These are phyloP conservation scores for Saturnia pavonia DNA, from an alignment of 2,888 invertebrate species.

Conservation along the genomic window DNA sequence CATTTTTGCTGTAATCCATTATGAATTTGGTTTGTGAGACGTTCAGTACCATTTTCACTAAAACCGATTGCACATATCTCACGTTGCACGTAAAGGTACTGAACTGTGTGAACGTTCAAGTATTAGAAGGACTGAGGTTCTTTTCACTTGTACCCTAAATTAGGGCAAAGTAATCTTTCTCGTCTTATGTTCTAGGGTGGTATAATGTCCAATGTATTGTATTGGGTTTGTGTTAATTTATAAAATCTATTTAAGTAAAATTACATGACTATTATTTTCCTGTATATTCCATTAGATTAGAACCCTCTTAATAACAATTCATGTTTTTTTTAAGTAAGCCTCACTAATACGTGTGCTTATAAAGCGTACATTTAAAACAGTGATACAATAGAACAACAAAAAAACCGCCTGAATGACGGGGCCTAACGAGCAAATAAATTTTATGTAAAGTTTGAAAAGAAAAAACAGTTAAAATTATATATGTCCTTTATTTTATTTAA, in stretches of 20 bases:
- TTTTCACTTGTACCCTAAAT: conserved; percentile 81
- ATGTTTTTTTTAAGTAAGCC: too few species aligned
- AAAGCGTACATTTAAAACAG: too few species aligned
- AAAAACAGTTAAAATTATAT: background rate
- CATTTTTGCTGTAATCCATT: conserved; percentile 1
- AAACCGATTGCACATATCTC: conserved; percentile 28
- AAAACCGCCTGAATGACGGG: too few species aligned
- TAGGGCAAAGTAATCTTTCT: conserved; percentile 78
- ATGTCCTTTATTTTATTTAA: conserved; percentile 20
- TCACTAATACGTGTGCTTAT: too few species aligned
- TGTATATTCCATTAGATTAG: background rate
- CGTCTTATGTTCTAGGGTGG: conserved; percentile 64
- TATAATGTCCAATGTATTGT: conserved; percentile 70
- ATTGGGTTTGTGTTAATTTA: conserved; percentile 81
- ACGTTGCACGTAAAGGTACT: conserved; percentile 35
- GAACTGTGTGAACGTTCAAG: conserved; percentile 58
- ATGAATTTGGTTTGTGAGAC: conserved; percentile 25
- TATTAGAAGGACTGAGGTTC: conserved; percentile 80
- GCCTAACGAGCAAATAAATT: too few species aligned
- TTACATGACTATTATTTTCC: conserved; percentile 34
- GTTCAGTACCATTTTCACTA: conserved; percentile 33
- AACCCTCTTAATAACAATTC: too few species aligned
- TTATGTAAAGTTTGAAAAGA: background rate
- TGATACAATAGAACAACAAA: too few species aligned
- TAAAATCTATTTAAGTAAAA: conserved; percentile 75